A percentile compares a stretch with the other conserved stretches of the same genome.
Conservation (phyloP, 1,140 invertebrate species). For the Tetranychus urticae region DNA sequence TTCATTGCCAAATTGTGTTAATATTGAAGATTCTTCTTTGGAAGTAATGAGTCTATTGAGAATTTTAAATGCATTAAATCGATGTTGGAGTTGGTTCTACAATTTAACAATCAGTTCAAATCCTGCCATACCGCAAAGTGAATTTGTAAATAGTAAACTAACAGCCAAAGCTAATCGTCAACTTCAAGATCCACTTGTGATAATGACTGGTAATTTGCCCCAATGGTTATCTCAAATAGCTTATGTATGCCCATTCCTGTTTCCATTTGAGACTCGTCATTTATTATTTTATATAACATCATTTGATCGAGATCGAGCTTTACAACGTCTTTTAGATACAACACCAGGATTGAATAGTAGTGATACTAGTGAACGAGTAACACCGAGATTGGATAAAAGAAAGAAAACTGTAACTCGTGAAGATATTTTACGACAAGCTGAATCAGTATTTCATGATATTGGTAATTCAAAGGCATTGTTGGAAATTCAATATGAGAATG, state of each 20-base stretch:
- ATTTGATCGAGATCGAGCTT: constrained; percentile 79
- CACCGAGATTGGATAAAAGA: constrained; percentile 67
- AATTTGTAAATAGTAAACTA: constrained; percentile 48
- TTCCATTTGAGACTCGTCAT: constrained; percentile 88
- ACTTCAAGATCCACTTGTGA: constrained; percentile 84
- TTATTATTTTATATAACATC: constrained; percentile 83
- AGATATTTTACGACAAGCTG: constrained; percentile 81
- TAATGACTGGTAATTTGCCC: constrained; percentile 91
- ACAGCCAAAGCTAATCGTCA: constrained; percentile 88
- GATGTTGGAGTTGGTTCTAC: constrained; percentile 73
- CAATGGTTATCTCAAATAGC: constrained; percentile 84
- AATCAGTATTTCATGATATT: constrained; percentile 78
- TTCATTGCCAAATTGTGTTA: constrained; percentile 42
- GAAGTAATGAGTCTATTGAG: constrained; percentile 70
- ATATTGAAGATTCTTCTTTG: constrained; percentile 63
- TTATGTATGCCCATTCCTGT: constrained; percentile 73
- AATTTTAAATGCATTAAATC: constrained; percentile 69
- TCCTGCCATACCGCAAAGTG: constrained; percentile 21
- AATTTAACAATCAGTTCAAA: constrained; percentile 4
- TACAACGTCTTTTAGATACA: constrained; percentile 71
- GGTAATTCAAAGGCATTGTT: constrained; percentile 70
- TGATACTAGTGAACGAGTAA: constrained; percentile 60
- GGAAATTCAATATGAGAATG: constrained; percentile 92
- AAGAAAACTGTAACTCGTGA: constrained; percentile 64
- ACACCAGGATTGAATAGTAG: constrained; percentile 44